phyloP scores from a whole-genome alignment of 2,888 invertebrate genomes.

The Thecophora atra region DNA sequence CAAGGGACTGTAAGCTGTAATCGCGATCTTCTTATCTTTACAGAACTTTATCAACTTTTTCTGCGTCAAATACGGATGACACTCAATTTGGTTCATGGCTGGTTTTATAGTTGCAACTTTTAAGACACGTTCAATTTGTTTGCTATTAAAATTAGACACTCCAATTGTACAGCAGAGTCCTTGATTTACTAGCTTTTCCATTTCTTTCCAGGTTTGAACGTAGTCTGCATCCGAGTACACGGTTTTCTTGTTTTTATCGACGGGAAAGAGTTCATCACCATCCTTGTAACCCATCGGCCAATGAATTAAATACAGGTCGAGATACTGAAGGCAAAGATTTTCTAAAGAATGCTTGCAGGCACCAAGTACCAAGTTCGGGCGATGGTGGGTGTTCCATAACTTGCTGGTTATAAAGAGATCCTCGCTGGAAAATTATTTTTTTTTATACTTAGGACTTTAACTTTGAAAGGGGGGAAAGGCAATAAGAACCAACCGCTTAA shows the following conservation, averaged over 20 bases:
- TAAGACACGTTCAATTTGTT: conserved; percentile 76
- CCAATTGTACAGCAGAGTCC: conserved; percentile 77
- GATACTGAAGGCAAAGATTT: conserved; percentile 78
- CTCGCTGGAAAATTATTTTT: conserved; percentile 67
- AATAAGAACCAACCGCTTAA: conserved; percentile 73
- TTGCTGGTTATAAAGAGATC: conserved; percentile 81
- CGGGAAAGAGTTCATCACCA: conserved; percentile 74
- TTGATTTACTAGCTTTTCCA: conserved; percentile 75
- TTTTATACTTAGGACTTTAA: too few relatives aligned
- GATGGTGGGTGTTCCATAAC: conserved; percentile 91
- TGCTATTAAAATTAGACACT: conserved; percentile 80
- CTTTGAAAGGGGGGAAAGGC: too few relatives aligned
- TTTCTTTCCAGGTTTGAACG: conserved; percentile 77
- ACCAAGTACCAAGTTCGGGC: conserved; percentile 77
- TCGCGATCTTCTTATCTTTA: conserved; percentile 71
- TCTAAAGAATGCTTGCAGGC: conserved; percentile 76
- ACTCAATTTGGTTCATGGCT: conserved; percentile 76
- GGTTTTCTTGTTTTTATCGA: conserved; percentile 70
- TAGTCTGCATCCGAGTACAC: conserved; percentile 75
- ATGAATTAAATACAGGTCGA: conserved; percentile 91
- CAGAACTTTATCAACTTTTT: conserved; percentile 76
- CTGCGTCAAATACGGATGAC: conserved; percentile 83
- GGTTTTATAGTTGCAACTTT: conserved; percentile 72
- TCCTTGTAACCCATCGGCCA: conserved; percentile 91
- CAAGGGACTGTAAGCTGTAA: conserved; percentile 88